Percentiles rank a stretch among this genome's conserved stretches.
phyloP scores from a whole-genome alignment of 2,888 invertebrate species.

The Drosophila greeni region DNA sequence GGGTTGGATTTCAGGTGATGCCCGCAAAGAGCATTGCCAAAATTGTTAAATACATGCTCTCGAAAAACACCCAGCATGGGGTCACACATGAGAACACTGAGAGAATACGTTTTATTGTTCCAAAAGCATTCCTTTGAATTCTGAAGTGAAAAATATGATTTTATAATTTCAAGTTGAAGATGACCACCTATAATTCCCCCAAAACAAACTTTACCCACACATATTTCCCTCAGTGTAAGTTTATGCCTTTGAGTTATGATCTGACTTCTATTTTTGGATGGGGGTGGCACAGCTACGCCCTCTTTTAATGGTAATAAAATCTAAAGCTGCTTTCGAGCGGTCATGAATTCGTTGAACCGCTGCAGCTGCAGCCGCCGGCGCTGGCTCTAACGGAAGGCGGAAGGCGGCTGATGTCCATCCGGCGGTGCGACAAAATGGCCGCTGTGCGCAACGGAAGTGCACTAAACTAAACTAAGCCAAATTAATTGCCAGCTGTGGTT shows the following conservation, averaged over 20 bases:
- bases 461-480: conserved; percentile 73
- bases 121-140: background rate
- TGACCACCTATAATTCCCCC: too few species aligned
- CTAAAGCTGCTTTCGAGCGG: conserved; percentile 68
- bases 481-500: conserved; percentile 68
- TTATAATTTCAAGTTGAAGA: too few species aligned
- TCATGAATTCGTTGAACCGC: conserved; percentile 52
- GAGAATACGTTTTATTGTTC: background rate
- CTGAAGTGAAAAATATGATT: too few species aligned
- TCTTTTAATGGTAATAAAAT: conserved; percentile 71
- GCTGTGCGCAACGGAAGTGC: conserved; percentile 72
- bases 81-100: conserved; percentile 2
- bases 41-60: conserved; percentile 62
- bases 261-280: conserved; percentile 59
- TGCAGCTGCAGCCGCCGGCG: conserved; percentile 6
- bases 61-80: conserved; percentile 41
- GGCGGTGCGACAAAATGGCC: conserved; percentile 71
- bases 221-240: conserved; percentile 31
- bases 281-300: conserved; percentile 38
- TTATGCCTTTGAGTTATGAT: conserved; percentile 71
- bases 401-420: conserved; percentile 49
- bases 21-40: conserved; percentile 71
- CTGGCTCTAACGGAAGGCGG: conserved; percentile 5
- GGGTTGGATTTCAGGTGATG: conserved; percentile 66
- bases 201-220: too few species aligned